phyloP scores from a whole-genome alignment of 2,113 vertebrate species.

The Alosa alosa region DNA sequence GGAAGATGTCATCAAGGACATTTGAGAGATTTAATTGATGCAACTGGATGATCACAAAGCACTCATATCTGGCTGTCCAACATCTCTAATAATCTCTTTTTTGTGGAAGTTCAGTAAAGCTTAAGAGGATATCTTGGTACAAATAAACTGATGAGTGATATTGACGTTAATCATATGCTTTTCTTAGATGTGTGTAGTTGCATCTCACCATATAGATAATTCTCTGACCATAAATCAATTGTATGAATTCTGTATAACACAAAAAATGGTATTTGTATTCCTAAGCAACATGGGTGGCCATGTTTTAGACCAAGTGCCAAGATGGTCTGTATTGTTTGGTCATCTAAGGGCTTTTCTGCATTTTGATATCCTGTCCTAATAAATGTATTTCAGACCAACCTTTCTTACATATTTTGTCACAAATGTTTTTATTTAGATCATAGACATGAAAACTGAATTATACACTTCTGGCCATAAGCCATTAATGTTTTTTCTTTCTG shows the following conservation, averaged over 20 bases:
- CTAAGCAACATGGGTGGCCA: neutral
- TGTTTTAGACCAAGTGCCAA: neutral
- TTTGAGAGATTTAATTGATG: constrained; percentile 67
- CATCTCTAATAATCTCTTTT: neutral
- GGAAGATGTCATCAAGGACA: constrained; percentile 97
- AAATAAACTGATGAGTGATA: neutral
- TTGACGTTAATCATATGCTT: neutral
- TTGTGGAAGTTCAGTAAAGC: neutral
- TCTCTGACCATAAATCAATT: neutral
- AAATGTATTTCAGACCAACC: neutral
- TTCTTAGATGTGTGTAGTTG: neutral
- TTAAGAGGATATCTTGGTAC: neutral
- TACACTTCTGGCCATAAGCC: neutral
- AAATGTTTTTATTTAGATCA: neutral
- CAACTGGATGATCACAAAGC: neutral
- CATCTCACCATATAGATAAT: neutral
- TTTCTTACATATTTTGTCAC: neutral
- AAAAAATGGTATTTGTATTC: neutral
- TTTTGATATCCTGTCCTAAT: neutral
- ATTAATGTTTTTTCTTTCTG: no score
- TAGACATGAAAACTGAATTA: neutral
- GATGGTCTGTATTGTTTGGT: neutral
- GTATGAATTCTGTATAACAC: neutral
- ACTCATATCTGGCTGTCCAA: neutral
- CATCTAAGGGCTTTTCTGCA: neutral